Base-by-base conservation (phyloP, 2,888 invertebrate species). In the Cerastis leucographa region DNA sequence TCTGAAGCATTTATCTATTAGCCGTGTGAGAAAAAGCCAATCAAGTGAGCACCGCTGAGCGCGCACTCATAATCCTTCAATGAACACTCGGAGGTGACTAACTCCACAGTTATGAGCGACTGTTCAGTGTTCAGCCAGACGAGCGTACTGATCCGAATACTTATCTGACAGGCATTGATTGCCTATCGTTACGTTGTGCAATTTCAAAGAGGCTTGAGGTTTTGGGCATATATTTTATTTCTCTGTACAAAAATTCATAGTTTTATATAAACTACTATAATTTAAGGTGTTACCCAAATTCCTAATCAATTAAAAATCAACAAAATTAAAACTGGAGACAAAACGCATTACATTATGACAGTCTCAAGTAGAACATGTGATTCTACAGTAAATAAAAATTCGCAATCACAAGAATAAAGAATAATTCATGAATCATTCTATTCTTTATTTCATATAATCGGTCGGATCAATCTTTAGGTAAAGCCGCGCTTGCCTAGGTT, bases 21-120 rank as follows among this genome's bases (percentile, higher is more conserved):
- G 89, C 85, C 85, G 91, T 92, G 92, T 93, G 93, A 93, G 92
- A 94, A 92, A 92, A 93, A 91, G 79, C 78, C 74, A 84, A 84
- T 88, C 83, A 80, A 79, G 84, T 85, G 85, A 85, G 80, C 79
- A 74, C 76, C 71, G 66, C 71, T 51, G 80, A 84, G n/a, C 46
- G 74, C 82, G 66, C 74, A 86, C 83, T 87, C 86, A 89, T 94
- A 93, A 94, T 92, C 93, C 92, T 92, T 92, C 91, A 93, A 91
- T 92, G 91, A 89, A 87, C 89, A 87, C 84, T 83, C 71, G 75
- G 77, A 88, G 89, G 89, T 92, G 92, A 92, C 92, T 94, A 93
- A 93, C 88, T 80, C 81, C 85, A 29, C 64, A 85, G 87, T 86
- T 87, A 88, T 89, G 86, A 84, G 89, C 90, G 90, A 91, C 88